Evolutionary conservation across 2,797 vertebrate genomes (phyloP).

Genomic region (Petrocephalus schoutedeni): DNA sequence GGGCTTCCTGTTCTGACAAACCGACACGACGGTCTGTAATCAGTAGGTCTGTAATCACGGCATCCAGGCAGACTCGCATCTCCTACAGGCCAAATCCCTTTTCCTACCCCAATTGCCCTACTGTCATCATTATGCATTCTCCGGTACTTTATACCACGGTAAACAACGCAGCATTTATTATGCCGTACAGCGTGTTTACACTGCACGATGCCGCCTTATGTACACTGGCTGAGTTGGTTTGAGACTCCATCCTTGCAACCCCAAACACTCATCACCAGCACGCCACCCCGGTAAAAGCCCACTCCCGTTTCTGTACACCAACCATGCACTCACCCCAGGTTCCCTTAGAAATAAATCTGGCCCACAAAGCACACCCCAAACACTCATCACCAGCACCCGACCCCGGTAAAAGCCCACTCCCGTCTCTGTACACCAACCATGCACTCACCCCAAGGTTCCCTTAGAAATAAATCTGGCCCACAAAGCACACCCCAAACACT

Average conservation of each 20-base stretch:
- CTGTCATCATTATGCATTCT: background rate
- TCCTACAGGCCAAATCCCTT: background rate
- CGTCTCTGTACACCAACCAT: background rate
- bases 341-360: slow-evolving; percentile 14
- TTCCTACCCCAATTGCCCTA: background rate
- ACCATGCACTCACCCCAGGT: background rate
- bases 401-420: background rate
- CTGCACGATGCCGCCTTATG: background rate
- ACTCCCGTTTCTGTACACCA: background rate
- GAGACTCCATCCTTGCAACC: background rate
- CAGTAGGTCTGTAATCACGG: background rate
- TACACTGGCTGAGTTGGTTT: background rate
- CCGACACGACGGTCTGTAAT: background rate
- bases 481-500: background rate
- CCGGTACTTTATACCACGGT: background rate
- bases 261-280: background rate
- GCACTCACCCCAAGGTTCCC: background rate
- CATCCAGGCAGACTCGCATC: background rate
- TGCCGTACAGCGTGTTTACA: background rate
- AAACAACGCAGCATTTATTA: background rate
- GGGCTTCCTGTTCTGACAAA: background rate
- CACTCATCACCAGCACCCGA: background rate
- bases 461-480: slow-evolving; percentile 11
- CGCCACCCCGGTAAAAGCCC: background rate
- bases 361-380: background rate